A percentile compares a stretch with the other conserved stretches of the same genome.
Conservation (phyloP, 1,140 invertebrate species). For the Bombus pyrosoma region DNA sequence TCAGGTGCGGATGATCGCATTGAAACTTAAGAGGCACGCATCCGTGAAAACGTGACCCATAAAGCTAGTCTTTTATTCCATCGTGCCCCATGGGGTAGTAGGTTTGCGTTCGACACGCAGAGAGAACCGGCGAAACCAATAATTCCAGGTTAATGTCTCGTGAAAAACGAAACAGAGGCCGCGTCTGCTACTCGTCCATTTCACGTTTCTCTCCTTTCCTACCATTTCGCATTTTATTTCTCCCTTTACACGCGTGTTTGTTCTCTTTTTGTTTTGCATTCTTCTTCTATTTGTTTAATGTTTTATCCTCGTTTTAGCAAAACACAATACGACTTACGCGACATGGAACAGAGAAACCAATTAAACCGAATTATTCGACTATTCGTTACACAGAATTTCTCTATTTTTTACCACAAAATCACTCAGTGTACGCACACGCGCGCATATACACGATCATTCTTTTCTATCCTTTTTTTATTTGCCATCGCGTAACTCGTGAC, state of each 20-base stretch:
- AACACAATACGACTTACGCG: constrained; percentile 6
- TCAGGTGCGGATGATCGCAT: constrained; percentile 19
- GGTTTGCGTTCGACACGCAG: constrained; percentile 28
- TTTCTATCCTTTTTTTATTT: too few relatives aligned
- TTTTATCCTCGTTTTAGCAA: not conserved
- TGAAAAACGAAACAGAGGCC: constrained; percentile 36
- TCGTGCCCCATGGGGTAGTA: not conserved
- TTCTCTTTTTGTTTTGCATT: not conserved
- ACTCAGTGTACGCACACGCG: not conserved
- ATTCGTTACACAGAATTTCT: not conserved
- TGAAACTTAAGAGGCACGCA: constrained; percentile 19
- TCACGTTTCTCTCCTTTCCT: not conserved
- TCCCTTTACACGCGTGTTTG: not conserved
- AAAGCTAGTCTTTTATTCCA: constrained; percentile 32
- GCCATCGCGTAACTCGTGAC: not conserved
- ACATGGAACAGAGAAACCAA: constrained; percentile 22
- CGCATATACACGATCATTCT: too few relatives aligned
- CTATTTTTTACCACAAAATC: too few relatives aligned
- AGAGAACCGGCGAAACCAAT: constrained; percentile 41
- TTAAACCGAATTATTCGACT: constrained; percentile 22
- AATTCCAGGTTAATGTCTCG: constrained; percentile 41
- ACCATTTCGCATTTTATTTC: not conserved
- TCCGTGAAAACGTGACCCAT: constrained; percentile 39
- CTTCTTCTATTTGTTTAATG: not conserved
- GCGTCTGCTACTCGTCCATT: constrained; percentile 18